Evolutionary conservation across 2,797 vertebrate species (phyloP), one percentile per base, ranked within the genome.

Genomic region (Hirundo rustica): DNA sequence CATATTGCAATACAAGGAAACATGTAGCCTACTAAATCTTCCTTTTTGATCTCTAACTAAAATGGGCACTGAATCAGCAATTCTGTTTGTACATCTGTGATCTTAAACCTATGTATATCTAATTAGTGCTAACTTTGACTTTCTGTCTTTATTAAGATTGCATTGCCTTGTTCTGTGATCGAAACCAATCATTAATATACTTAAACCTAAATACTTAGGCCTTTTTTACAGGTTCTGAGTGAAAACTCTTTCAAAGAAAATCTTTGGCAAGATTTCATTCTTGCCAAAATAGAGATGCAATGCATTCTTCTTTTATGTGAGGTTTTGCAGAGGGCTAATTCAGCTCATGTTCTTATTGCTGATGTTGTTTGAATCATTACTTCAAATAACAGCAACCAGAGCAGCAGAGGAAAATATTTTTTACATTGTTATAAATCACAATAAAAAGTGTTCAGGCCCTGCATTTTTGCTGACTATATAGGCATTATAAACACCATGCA

Each of bases 371-470:
- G n/a, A 85, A 67, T 60, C 85, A n/a, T 78, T 88, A 25, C 47
- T 92, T 92, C 74, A 91, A 91, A 84, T 82, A 90, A 72, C 30
- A 45, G n/a, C 61, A 90, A 44, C 23, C 27, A 73, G 38, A 93
- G 68, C 45, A 85, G 42, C 74, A 92, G 60, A 95, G 61, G 32
- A 89, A 25, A 76, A 45, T 30, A 68, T 89, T 91, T 92, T 94
- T 79, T 82, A 64, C 25, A 30, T 77, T 91, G 75, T 58, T 93
- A 60, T 60, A 93, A 96, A 90, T 89, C 70, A 81, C 57, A 95
- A 94, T 75, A 78, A 73, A 84, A 93, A 83, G 3, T 29, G 19
- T 77, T 85, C 3, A 1, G 53, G 79, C 26, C 13, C 30, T 87
- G 27, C 50, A 83, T 50, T 71, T 93, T 32, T 92, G 22, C 3